These are phyloP conservation scores for Oreonectes daqikongensis DNA, from an alignment of 2,797 vertebrate species.

Conservation along the genomic window DNA sequence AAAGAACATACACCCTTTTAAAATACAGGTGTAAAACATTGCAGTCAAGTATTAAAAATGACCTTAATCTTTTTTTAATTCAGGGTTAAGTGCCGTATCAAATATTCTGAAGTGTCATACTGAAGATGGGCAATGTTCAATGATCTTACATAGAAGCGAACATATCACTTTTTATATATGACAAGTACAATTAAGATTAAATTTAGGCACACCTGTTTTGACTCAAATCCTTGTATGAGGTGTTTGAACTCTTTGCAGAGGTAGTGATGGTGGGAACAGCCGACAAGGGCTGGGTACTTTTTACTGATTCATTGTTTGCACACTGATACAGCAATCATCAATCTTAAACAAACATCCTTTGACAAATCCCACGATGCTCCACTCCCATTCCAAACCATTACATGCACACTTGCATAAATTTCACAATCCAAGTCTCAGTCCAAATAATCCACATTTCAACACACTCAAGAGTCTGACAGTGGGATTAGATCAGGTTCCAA, in stretches of 20 bases:
- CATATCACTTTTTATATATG: background rate
- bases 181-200: background rate
- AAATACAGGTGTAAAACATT: background rate
- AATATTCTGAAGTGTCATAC: background rate
- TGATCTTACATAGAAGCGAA: background rate
- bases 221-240: conserved; percentile 21
- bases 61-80: too few species aligned
- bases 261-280: conserved; percentile 4
- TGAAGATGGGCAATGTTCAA: background rate
- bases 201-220: background rate
- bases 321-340: conserved; percentile 11
- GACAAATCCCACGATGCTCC: background rate
- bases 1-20: too few species aligned
- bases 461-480: background rate
- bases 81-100: background rate
- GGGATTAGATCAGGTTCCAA: background rate
- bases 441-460: background rate
- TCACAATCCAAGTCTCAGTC: background rate
- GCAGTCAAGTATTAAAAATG: background rate
- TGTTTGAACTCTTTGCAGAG: background rate
- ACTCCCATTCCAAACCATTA: conserved; percentile 19
- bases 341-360: conserved; percentile 59
- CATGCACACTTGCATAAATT: background rate
- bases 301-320: conserved; percentile 41
- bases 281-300: conserved; percentile 6